Percentiles rank a stretch among this genome's conserved stretches.
Conservation (phyloP, 2,797 vertebrate genomes). For the Leptoclinus maculatus region DNA sequence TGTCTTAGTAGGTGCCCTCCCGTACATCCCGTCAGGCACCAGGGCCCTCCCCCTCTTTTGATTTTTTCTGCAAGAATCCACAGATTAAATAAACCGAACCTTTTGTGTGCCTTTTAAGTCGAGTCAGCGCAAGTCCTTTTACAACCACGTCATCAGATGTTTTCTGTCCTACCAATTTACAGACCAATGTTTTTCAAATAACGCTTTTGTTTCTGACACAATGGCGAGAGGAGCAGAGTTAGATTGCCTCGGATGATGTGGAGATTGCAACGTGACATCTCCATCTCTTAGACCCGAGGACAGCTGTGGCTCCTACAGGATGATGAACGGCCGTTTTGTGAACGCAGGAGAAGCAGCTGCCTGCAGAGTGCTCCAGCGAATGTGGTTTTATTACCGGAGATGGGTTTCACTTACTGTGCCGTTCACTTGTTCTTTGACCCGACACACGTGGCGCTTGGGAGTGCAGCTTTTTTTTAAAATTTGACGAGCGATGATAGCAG, state of each 20-base stretch:
- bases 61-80: not conserved
- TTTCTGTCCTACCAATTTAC: constrained; percentile 67
- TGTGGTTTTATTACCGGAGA: constrained; percentile 56
- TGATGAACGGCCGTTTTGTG: constrained; percentile 66
- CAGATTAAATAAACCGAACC: constrained; percentile 67
- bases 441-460: constrained; percentile 50
- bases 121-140: constrained; percentile 68
- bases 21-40: constrained; percentile 27
- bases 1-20: constrained; percentile 48
- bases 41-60: constrained; percentile 1
- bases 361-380: constrained; percentile 50
- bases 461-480: constrained; percentile 49
- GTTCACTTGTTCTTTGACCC: constrained; percentile 49
- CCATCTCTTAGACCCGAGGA: constrained; percentile 68
- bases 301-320: constrained; percentile 61
- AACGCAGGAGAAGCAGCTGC: constrained; percentile 63
- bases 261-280: constrained; percentile 71
- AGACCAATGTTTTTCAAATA: constrained; percentile 57
- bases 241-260: constrained; percentile 55
- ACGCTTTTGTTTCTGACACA: constrained; percentile 68
- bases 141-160: constrained; percentile 65
- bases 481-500: constrained; percentile 34
- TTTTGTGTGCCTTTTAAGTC: constrained; percentile 71
- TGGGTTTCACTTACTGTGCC: constrained; percentile 55
- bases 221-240: constrained; percentile 45